A percentile compares a stretch with the other conserved stretches of the same genome.
phyloP scores from a whole-genome alignment of 92 coral and sea anemone species.

The Plumapathes pennacea region DNA sequence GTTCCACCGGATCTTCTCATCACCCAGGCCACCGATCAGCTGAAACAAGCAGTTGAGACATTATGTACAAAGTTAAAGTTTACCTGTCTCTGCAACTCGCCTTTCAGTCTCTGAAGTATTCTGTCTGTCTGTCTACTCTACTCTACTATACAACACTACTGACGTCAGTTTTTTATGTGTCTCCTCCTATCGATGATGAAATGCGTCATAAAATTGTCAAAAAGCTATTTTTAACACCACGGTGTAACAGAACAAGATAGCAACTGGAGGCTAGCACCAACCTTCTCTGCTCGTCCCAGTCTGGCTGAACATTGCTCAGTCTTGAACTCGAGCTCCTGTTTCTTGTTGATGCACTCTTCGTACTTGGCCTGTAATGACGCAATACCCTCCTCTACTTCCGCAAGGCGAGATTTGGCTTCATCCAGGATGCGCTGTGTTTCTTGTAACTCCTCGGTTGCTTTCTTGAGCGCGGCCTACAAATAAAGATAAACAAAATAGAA shows the following conservation, averaged over 20 bases:
- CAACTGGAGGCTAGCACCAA: constrained; percentile 5
- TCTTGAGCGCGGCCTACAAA: constrained; percentile 79
- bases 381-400: constrained; percentile 98
- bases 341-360: constrained; percentile 92
- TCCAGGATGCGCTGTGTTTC: constrained; percentile 96
- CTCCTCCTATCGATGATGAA: too few relatives aligned
- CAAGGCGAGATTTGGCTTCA: constrained; percentile 88
- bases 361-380: constrained; percentile 98
- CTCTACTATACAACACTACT: too few relatives aligned
- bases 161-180: too few relatives aligned
- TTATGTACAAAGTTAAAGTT: too few relatives aligned
- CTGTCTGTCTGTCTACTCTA: too few relatives aligned
- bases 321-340: constrained; percentile 90
- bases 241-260: too few relatives aligned
- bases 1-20: constrained; percentile 98
- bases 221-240: too few relatives aligned
- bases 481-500: neutral
- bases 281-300: constrained; percentile 97
- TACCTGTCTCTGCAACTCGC: too few relatives aligned
- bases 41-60: too few relatives aligned
- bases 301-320: constrained; percentile 90
- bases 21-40: constrained; percentile 95
- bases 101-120: too few relatives aligned
- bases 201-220: too few relatives aligned
- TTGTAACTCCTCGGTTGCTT: constrained; percentile 93